Conservation (phyloP, 2,113 vertebrate genomes). For the Pholis gunnellus region DNA sequence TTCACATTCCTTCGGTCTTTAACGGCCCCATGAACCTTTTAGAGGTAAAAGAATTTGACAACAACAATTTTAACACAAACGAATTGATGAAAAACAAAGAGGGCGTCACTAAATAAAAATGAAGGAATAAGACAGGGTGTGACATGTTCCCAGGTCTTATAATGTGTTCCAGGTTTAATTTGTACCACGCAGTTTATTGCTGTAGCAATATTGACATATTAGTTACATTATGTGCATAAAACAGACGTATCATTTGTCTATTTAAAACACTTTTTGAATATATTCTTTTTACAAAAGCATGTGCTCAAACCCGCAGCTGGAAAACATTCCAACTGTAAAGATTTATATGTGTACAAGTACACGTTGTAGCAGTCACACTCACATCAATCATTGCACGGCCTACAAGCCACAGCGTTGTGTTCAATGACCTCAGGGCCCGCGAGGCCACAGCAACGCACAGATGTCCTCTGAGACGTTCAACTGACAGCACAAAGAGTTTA, state of each 20-base stretch:
- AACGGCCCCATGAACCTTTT: neutral
- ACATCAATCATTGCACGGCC: neutral
- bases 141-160: too few species aligned
- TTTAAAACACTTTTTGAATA: neutral
- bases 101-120: neutral
- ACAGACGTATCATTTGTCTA: neutral
- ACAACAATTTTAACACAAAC: neutral
- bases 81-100: neutral
- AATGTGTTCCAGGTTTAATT: neutral
- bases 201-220: neutral
- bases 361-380: neutral
- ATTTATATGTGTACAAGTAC: neutral
- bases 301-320: neutral
- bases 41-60: neutral
- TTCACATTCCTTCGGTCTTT: neutral
- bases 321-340: neutral
- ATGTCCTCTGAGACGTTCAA: neutral
- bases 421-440: slow-evolving; percentile 5
- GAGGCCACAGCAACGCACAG: neutral
- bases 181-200: neutral
- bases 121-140: neutral
- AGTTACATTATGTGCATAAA: neutral
- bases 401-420: slow-evolving; percentile 4
- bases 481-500: neutral
- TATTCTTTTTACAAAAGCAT: neutral